Base-by-base conservation (phyloP, 2,113 vertebrate genomes). In the Scomber japonicus region DNA sequence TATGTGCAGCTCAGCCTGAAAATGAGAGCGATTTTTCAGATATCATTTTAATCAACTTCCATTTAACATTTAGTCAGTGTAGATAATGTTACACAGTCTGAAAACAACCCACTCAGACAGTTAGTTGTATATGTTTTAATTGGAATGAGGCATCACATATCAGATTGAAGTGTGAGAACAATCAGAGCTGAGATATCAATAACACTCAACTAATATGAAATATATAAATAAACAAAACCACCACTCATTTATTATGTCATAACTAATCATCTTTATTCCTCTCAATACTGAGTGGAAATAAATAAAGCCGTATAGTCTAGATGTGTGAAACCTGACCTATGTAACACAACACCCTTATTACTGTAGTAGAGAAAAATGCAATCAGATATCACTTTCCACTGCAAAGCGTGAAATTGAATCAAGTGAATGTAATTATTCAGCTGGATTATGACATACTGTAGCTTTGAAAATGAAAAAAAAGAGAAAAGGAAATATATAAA, bases 371-470 rank as follows among this genome's bases (percentile, higher is more conserved):
- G 46, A 78, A 50, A 68, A 68, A 49, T n/a, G 17, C 57, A 61
- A 75, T 56, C 35, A 31, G n/a, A 14, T 75, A 67, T 76, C 16
- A 21, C 44, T 78, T 77, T 83, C 48, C 44, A 44, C 9, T 46
- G 11, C 11, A 62, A 24, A 48, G 14, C 3, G 0, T 24, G 17
- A 66, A 66, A 75, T 68, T 13, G 30, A 71, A 81, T 77, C 7
- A n/a, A 30, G 24, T 63, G 30, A 77, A 84, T 75, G 40, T 44
- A 68, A 86, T 90, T 76, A 75, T 61, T 45, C 3, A 19, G 21
- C 56, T 53, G 50, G 45, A 65, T 66, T 46, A 31, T 56, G 4
- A 30, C 19, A 53, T 0, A 50, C 35, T 40, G 35, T 40, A 9
- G 9, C 17, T 59, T 56, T 21, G 14, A 31, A 11, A 24, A 40